phyloP scores from a whole-genome alignment of 2,113 vertebrate species.

The Spilogale gracilis region DNA sequence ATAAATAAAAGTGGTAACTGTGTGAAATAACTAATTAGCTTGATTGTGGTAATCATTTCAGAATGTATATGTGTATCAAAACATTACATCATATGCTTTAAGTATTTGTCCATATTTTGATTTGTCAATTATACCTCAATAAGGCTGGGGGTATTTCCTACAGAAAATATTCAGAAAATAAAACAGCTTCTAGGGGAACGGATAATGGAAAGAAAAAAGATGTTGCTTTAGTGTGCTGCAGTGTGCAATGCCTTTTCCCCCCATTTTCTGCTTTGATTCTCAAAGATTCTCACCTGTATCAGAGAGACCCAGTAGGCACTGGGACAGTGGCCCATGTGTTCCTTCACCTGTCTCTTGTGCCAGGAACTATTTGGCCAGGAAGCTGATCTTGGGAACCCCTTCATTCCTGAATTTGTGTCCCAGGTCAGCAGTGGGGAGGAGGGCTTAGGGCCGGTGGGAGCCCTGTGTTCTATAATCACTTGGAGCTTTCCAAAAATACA shows the following conservation, averaged over 20 bases:
- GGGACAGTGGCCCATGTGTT: background rate
- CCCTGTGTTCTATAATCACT: background rate
- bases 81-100: background rate
- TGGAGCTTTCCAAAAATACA: background rate
- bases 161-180: background rate
- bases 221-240: background rate
- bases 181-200: background rate
- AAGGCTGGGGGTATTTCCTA: background rate
- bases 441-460: background rate
- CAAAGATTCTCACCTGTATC: background rate
- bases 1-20: background rate
- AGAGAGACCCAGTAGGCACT: background rate
- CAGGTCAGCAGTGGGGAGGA: background rate
- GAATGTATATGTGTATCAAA: background rate
- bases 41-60: background rate
- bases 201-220: background rate
- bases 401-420: background rate
- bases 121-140: background rate
- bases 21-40: background rate
- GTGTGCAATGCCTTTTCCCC: background rate
- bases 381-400: background rate
- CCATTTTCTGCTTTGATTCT: background rate
- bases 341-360: background rate
- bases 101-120: background rate
- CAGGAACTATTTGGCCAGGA: background rate